A percentile compares a stretch with the other conserved stretches of the same genome.
These are phyloP conservation scores for Harpalus rubripes DNA, from an alignment of 2,888 invertebrate genomes.

Conservation along the genomic window DNA sequence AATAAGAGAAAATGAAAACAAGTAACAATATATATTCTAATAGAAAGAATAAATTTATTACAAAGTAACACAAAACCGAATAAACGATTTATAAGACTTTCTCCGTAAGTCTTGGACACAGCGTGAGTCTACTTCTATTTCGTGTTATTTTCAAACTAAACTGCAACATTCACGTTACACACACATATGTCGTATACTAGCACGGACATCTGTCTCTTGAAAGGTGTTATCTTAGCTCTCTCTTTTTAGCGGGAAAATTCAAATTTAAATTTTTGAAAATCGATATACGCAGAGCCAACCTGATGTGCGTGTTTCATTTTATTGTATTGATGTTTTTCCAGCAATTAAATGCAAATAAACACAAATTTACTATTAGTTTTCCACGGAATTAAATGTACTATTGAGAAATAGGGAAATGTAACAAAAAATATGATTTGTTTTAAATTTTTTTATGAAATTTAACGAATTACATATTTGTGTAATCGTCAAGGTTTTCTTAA, in stretches of 20 bases:
- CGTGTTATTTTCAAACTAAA: slow-evolving; percentile 60
- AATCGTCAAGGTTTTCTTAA: no score
- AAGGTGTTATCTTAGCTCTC: slow-evolving; percentile 44
- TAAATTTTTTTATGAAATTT: no score
- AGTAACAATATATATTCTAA: slow-evolving; percentile 12
- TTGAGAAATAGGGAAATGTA: no score
- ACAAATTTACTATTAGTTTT: no score
- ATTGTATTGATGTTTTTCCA: no score
- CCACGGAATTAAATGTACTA: no score
- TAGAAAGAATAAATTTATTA: slow-evolving; percentile 30
- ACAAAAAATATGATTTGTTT: no score
- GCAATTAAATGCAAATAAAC: no score
- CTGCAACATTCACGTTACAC: slow-evolving; percentile 46
- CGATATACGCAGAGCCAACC: no score
- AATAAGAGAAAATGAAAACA: slow-evolving; percentile 43
- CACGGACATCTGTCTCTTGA: slow-evolving; percentile 56
- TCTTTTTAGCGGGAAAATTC: slow-evolving; percentile 15
- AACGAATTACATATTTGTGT: no score
- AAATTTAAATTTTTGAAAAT: neutral
- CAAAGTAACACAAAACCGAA: slow-evolving; percentile 28
- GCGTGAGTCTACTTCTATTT: slow-evolving; percentile 52
- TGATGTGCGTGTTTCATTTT: no score
- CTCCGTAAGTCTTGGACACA: slow-evolving; percentile 39
- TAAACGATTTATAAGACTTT: slow-evolving; percentile 51
- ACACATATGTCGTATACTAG: slow-evolving; percentile 27